Base-by-base conservation (phyloP, 2,888 invertebrate genomes). In the Cotesia congregata region DNA sequence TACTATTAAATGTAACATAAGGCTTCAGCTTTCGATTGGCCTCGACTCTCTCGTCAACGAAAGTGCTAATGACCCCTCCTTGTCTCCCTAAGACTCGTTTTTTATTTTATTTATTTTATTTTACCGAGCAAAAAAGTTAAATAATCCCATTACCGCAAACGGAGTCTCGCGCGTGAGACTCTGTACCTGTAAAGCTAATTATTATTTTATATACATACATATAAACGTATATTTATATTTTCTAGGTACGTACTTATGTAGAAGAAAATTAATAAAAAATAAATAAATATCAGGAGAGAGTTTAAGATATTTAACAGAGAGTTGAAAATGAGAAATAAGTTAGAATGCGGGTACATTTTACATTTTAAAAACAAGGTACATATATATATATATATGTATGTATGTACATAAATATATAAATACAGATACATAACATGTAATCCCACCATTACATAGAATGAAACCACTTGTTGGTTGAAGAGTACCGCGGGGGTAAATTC, bases 401-500 rank as follows among this genome's bases (percentile, higher is more conserved):
- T 41, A 50, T 50, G 4, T 50, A 50, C 12, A 12, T 50, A 12
- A 2, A 12, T 6, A 50, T 50, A 50, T 50, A 50, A 12, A 50
- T 50, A 50, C 50, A 50, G 50, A 50, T 50, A 50, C 50, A 50
- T 50, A 50, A 62, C 17, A 7, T 62, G 41, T 40, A 68, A 39
- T 68, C 68, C 41, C 41, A 68, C 41, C 67, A 64, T 67, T 38
- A 38, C 67, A 67, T n/a, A n/a, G 30, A 38, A n/a, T 7, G 30
- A 50, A 50, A 61, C 40, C 67, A 61, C 71, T 20, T 41, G 69
- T 60, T 68, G 64, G 41, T n/a, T 20, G 75, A 72, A 64, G 78
- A 76, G 76, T 76, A 69, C 78, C 75, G 79, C 78, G 79, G 79
- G 79, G 83, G 80, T 76, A 80, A 80, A 81, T 81, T 81, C 81